A percentile compares a stretch with the other conserved stretches of the same genome.
Evolutionary conservation across 2,113 vertebrate species (phyloP).

Genomic region (Gadus chalcogrammus): DNA sequence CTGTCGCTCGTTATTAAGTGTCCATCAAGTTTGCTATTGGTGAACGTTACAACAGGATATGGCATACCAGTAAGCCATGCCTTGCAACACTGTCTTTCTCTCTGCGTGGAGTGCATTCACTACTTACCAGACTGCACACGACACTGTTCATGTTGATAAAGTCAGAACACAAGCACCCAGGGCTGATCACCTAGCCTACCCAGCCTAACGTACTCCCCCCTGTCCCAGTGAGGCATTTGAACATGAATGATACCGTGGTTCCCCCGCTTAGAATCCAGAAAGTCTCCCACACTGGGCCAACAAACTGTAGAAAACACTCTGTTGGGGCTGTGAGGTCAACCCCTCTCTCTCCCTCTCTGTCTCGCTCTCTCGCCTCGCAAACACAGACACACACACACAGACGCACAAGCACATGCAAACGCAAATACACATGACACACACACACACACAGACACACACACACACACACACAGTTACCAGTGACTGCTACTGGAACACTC

Average conservation of each 20-base stretch:
- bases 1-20: too few relatives aligned
- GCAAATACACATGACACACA: slow-evolving; percentile 7
- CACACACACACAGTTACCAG: slow-evolving; percentile 33
- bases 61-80: too few relatives aligned
- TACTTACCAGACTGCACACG: too few relatives aligned
- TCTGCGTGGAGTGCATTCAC: too few relatives aligned
- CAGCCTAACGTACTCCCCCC: too few relatives aligned
- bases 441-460: slow-evolving; percentile 28
- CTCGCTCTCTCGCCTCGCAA: too few relatives aligned
- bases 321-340: slow-evolving; percentile 33
- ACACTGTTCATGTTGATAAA: too few relatives aligned
- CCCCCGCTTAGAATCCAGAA: slow-evolving; percentile 29
- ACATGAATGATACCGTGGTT: slow-evolving; percentile 40
- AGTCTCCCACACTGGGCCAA: slow-evolving; percentile 35
- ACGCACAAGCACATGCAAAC: background rate
- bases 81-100: too few relatives aligned
- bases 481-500: slow-evolving; percentile 66
- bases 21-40: too few relatives aligned
- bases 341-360: background rate
- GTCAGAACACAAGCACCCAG: too few relatives aligned
- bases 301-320: slow-evolving; percentile 44
- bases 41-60: too few relatives aligned
- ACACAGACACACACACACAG: slow-evolving; percentile 5
- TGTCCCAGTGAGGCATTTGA: slow-evolving; percentile 13
- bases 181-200: too few relatives aligned